A percentile compares a stretch with the other conserved stretches of the same genome.
Conservation (phyloP, 2,113 vertebrate species). For the Peromyscus maniculatus region DNA sequence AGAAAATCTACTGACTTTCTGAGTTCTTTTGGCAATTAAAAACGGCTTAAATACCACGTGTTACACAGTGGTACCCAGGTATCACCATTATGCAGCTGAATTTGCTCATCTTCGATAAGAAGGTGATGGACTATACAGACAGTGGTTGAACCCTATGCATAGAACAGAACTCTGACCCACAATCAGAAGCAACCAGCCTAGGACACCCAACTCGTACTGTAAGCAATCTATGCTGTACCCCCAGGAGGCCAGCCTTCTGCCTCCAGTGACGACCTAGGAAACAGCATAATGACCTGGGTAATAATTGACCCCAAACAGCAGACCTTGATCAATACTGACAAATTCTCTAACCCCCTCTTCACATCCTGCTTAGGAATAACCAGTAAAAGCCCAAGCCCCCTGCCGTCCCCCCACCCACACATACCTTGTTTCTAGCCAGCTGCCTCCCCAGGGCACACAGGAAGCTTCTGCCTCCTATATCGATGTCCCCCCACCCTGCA, state of each 20-base stretch:
- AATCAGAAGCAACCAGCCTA: background rate
- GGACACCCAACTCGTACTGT: background rate
- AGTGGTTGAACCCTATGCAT: background rate
- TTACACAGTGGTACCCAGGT: background rate
- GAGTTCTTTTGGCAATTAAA: background rate
- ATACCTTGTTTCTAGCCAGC: too few species aligned
- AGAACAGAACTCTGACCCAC: background rate
- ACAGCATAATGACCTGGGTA: background rate
- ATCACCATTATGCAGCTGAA: background rate
- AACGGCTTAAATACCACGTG: background rate
- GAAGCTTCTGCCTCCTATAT: background rate
- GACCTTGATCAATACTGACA: background rate
- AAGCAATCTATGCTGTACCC: background rate
- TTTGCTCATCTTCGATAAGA: background rate
- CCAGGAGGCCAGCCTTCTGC: background rate
- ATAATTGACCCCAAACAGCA: background rate
- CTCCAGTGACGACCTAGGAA: background rate
- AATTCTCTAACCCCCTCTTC: background rate
- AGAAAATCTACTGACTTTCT: background rate
- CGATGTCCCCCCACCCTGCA: background rate
- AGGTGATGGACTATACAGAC: background rate
- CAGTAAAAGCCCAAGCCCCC: background rate
- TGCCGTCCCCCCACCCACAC: too few species aligned
- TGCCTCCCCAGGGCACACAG: background rate
- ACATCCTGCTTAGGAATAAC: background rate